Conservation (phyloP, 1,140 invertebrate species). For the Drosophila elegans region DNA sequence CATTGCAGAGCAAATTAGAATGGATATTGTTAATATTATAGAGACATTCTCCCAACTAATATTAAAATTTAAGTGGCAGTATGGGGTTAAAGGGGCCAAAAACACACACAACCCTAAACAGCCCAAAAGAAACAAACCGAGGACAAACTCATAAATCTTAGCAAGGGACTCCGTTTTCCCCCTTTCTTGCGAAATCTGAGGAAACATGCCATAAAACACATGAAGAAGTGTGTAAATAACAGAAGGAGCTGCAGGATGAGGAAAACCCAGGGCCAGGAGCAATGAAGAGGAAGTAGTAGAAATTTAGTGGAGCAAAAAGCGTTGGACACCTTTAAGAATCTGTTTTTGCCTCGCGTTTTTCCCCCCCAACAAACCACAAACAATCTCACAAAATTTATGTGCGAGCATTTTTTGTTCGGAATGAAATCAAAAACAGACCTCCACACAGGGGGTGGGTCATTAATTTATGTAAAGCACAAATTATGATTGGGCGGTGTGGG, state of each 20-base stretch:
- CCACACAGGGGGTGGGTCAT: slow-evolving; percentile 61
- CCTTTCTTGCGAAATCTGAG: slow-evolving; percentile 53
- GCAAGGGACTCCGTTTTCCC: slow-evolving; percentile 21
- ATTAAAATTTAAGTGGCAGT: slow-evolving; percentile 54
- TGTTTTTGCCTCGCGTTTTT: slow-evolving; percentile 31
- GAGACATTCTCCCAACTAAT: slow-evolving; percentile 55
- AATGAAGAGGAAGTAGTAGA: slow-evolving; percentile 30
- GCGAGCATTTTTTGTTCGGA: slow-evolving; percentile 55
- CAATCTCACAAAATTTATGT: slow-evolving; percentile 52
- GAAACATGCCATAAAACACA: slow-evolving; percentile 81
- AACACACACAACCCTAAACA: slow-evolving; percentile 17
- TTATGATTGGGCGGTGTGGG: slow-evolving; percentile 68
- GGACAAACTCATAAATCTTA: slow-evolving; percentile 59
- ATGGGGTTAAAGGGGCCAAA: slow-evolving; percentile 57
- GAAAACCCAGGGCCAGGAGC: slow-evolving; percentile 10
- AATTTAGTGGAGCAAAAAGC: slow-evolving; percentile 26
- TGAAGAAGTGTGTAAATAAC: slow-evolving; percentile 79
- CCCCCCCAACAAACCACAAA: slow-evolving; percentile 7
- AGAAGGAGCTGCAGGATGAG: slow-evolving; percentile 35
- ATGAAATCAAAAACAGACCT: slow-evolving; percentile 69
- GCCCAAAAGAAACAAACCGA: slow-evolving; percentile 39
- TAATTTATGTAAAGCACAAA: slow-evolving; percentile 84
- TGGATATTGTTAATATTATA: slow-evolving; percentile 48
- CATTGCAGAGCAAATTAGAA: slow-evolving; percentile 22
- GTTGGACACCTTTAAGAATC: slow-evolving; percentile 61